phyloP scores from a whole-genome alignment of 2,113 vertebrate genomes.

The Empidonax alnorum region DNA sequence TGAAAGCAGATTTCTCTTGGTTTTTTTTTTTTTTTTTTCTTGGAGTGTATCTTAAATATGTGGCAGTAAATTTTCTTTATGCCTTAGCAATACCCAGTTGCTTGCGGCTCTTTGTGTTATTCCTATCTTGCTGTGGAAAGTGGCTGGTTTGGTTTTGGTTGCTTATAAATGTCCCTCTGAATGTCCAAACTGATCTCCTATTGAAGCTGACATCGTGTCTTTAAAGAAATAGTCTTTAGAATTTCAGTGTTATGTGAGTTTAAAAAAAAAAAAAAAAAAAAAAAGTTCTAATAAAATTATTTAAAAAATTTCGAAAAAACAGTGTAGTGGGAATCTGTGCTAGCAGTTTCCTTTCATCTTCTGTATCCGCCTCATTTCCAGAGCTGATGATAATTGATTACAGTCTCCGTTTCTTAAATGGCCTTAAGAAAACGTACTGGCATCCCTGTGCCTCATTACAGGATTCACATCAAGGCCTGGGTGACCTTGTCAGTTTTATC shows the following conservation, averaged over 20 bases:
- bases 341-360: background rate
- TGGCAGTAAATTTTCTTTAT: background rate
- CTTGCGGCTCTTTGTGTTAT: background rate
- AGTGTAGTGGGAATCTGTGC: background rate
- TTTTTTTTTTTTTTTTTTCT: background rate
- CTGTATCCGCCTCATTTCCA: background rate
- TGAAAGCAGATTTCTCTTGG: background rate
- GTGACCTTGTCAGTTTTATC: background rate
- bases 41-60: background rate
- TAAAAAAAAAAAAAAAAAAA: background rate
- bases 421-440: background rate
- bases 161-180: background rate
- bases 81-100: background rate
- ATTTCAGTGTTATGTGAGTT: background rate
- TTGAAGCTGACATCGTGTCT: background rate
- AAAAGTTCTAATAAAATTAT: background rate
- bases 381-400: constrained; percentile 7
- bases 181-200: background rate
- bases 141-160: background rate
- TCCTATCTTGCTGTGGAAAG: background rate
- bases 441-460: background rate
- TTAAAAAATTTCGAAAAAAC: background rate
- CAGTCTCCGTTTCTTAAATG: background rate
- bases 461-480: background rate
- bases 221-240: background rate